Percentiles rank a stretch among this genome's conserved stretches.
phyloP scores from a whole-genome alignment of 2,797 vertebrate species.

The Gila robusta region DNA sequence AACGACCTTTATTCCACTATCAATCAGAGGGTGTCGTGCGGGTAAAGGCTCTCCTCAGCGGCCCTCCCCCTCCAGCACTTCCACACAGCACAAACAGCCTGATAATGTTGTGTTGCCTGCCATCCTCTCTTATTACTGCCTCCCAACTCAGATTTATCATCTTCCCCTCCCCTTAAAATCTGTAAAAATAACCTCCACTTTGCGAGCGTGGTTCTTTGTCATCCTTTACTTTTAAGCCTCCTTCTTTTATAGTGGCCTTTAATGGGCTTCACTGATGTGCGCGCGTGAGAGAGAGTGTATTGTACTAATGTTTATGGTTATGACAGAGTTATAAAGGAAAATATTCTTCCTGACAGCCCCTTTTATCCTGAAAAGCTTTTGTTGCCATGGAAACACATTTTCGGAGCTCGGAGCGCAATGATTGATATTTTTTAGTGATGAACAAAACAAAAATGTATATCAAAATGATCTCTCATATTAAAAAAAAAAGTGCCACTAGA shows the following conservation, averaged over 20 bases:
- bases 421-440: constrained; percentile 34
- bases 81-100: constrained; percentile 49
- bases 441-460: constrained; percentile 15
- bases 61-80: constrained; percentile 49
- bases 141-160: constrained; percentile 52
- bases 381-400: constrained; percentile 30
- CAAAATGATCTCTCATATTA: constrained; percentile 6
- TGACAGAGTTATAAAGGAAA: constrained; percentile 50
- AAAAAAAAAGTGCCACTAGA: not conserved
- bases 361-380: constrained; percentile 27
- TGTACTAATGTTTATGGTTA: constrained; percentile 53
- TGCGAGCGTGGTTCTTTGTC: constrained; percentile 43
- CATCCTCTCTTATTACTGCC: constrained; percentile 54
- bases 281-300: constrained; percentile 24
- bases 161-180: constrained; percentile 50
- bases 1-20: constrained; percentile 51
- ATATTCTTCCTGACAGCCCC: constrained; percentile 36
- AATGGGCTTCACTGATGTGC: constrained; percentile 51
- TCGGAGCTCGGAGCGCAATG: constrained; percentile 2
- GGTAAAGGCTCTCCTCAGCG: constrained; percentile 40
- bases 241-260: constrained; percentile 48
- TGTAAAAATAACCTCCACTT: constrained; percentile 50
- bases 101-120: constrained; percentile 56
- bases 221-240: constrained; percentile 49
- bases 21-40: constrained; percentile 50